phyloP scores from a whole-genome alignment of 92 coral and sea anemone genomes.

The Desmophyllum pertusum region DNA sequence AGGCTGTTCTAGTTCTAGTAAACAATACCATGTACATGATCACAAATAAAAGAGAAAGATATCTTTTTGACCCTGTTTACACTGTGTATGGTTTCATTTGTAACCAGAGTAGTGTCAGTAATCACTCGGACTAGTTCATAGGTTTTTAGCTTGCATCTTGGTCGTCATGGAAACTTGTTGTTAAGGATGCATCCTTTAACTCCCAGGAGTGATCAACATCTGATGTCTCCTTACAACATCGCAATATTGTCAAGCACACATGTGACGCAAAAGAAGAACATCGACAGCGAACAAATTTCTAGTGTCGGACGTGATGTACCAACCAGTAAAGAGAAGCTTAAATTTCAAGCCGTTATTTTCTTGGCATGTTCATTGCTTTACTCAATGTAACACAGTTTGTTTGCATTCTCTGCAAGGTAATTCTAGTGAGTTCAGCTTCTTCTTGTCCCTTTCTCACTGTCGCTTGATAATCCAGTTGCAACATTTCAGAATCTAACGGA shows the following conservation, averaged over 20 bases:
- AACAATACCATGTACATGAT: no score
- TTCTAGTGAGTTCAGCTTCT: constrained; percentile 79
- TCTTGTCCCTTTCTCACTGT: constrained; percentile 87
- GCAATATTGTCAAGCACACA: background rate
- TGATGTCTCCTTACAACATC: background rate
- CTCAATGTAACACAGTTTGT: constrained; percentile 84
- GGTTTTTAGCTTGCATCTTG: background rate
- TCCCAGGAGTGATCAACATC: background rate
- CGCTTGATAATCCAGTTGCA: constrained; percentile 84
- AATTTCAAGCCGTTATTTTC: constrained; percentile 7
- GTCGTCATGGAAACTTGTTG: background rate
- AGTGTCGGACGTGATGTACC: background rate
- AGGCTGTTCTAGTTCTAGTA: no score
- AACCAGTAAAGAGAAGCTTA: no score
- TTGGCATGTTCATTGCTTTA: constrained; percentile 66
- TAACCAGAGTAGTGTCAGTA: no score
- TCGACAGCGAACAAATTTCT: background rate
- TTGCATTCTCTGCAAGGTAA: constrained; percentile 79
- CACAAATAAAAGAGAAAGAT: no score
- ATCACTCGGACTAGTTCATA: no score
- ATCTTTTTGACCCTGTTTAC: no score
- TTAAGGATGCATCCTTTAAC: background rate
- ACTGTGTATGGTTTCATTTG: no score
- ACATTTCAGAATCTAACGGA: constrained; percentile 86
- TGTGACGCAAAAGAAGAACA: background rate